These are phyloP conservation scores for Ladona fulva DNA, from an alignment of 1,140 invertebrate genomes.

Conservation along the genomic window DNA sequence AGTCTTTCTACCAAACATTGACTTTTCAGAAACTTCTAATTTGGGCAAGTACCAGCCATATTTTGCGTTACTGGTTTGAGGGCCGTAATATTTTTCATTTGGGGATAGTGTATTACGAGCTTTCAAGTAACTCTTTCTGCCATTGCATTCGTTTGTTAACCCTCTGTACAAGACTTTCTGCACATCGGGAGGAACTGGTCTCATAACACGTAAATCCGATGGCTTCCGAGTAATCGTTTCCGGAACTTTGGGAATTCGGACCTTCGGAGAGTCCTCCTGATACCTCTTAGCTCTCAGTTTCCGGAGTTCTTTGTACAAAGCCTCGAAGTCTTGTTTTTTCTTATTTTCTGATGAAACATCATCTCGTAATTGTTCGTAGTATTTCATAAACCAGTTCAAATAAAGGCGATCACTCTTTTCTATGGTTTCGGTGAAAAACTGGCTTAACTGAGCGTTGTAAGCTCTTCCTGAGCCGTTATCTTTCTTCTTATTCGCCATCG, in stretches of 20 bases:
- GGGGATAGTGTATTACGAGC: neutral
- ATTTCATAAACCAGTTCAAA: neutral
- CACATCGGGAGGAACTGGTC: neutral
- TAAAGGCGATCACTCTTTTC: neutral
- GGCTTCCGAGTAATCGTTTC: neutral
- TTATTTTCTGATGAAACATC: neutral
- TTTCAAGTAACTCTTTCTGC: neutral
- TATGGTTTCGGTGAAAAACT: neutral
- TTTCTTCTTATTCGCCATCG: no score
- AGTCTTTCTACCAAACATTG: neutral
- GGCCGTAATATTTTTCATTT: neutral
- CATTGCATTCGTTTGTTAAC: neutral
- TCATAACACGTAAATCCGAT: neutral
- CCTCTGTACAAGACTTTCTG: neutral
- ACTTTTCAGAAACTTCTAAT: neutral
- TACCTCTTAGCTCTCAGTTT: neutral
- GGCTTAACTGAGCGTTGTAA: neutral
- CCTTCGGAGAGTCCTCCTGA: neutral
- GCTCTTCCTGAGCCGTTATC: no score
- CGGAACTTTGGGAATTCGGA: neutral
- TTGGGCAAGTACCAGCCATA: neutral
- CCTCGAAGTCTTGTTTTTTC: neutral
- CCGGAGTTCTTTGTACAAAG: neutral
- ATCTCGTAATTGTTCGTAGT: neutral
- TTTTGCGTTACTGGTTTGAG: neutral